phyloP scores from a whole-genome alignment of 2,888 invertebrate genomes.

The Rhimphoctona megacephalus region DNA sequence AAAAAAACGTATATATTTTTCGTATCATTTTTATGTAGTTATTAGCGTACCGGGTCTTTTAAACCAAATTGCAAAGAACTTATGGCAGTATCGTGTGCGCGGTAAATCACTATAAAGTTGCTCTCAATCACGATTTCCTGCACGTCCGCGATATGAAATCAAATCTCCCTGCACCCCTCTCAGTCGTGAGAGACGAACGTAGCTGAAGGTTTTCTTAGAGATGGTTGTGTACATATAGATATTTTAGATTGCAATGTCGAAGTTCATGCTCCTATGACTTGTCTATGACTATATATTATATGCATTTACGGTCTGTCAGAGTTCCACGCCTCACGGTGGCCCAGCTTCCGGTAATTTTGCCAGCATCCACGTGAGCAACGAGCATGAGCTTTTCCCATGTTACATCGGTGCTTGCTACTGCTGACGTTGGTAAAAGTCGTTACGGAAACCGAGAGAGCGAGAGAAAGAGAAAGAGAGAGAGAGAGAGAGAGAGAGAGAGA shows the following conservation, averaged over 20 bases:
- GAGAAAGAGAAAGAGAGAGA: not conserved
- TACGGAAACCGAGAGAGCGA: not conserved
- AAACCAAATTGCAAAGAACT: conserved; percentile 26
- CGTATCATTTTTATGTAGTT: not conserved
- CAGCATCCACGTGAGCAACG: conserved; percentile 52
- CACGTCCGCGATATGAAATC: conserved; percentile 59
- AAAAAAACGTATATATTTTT: not conserved
- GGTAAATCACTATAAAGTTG: conserved; percentile 24
- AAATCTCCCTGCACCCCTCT: conserved; percentile 20
- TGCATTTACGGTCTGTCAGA: conserved; percentile 13
- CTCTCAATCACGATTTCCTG: conserved; percentile 47
- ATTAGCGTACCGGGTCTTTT: conserved; percentile 11
- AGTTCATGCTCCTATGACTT: conserved; percentile 7
- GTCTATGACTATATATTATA: conserved; percentile 20
- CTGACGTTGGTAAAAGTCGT: conserved; percentile 51
- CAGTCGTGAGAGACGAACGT: conserved; percentile 6
- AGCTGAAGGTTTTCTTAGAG: conserved; percentile 29
- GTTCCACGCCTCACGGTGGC: conserved; percentile 26
- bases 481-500: conserved; percentile 1
- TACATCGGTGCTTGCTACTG: conserved; percentile 28
- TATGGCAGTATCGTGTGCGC: conserved; percentile 18
- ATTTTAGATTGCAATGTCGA: conserved; percentile 11
- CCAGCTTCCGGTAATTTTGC: conserved; percentile 60
- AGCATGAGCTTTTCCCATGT: conserved; percentile 52
- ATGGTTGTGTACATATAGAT: not conserved